Conservation (phyloP, 2,113 vertebrate species). For the Alethe diademata region DNA sequence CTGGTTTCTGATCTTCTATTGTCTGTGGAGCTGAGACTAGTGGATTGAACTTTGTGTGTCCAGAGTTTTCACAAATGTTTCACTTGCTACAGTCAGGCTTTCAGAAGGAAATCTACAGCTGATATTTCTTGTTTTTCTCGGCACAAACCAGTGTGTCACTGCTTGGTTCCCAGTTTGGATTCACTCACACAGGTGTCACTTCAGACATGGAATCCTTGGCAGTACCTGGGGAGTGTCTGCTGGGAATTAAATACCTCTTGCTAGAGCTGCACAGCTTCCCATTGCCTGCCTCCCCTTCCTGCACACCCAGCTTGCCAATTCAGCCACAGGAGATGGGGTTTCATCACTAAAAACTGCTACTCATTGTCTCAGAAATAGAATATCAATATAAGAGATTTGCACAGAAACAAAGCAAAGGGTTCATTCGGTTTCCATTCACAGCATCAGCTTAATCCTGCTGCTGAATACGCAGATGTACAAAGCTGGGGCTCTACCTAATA, state of each 20-base stretch:
- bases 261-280: neutral
- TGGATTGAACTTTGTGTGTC: neutral
- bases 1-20: neutral
- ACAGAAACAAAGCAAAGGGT: neutral
- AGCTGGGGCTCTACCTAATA: slow-evolving; percentile 19
- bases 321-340: neutral
- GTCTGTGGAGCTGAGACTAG: neutral
- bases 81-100: neutral
- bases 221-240: neutral
- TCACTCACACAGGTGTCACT: neutral
- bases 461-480: neutral
- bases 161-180: neutral
- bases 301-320: neutral
- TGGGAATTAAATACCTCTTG: neutral
- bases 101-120: neutral
- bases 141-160: neutral
- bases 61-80: neutral
- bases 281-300: neutral
- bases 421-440: neutral
- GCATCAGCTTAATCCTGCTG: neutral
- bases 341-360: neutral
- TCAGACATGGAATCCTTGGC: neutral
- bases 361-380: neutral
- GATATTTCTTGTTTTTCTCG: neutral
- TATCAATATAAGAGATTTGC: neutral